A percentile compares a stretch with the other conserved stretches of the same genome.
These are phyloP conservation scores for Pelochelys cantorii DNA, from an alignment of 2,797 vertebrate species.

Conservation along the genomic window DNA sequence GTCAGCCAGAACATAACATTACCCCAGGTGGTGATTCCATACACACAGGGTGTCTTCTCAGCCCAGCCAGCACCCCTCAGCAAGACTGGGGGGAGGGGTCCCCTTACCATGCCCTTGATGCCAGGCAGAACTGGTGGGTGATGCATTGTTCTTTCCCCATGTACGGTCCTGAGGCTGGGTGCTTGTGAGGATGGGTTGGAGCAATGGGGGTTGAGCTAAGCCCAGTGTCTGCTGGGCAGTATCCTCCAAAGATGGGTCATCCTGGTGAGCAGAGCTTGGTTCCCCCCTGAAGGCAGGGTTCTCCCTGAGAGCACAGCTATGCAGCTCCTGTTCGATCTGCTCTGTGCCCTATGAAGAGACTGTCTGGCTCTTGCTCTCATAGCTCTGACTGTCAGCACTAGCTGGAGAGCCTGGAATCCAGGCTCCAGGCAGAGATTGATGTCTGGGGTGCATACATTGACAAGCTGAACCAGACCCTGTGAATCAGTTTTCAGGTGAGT, in stretches of 20 bases:
- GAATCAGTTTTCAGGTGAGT: conserved; percentile 87
- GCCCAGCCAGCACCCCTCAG: neutral
- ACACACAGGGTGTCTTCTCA: neutral
- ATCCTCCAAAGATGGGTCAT: neutral
- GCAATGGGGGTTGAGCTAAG: no score
- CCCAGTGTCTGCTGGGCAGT: neutral
- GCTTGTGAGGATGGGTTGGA: no score
- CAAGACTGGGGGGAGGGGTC: neutral
- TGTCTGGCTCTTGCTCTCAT: neutral
- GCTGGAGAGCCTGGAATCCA: conserved; percentile 74
- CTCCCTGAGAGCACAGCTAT: neutral
- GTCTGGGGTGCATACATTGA: conserved; percentile 78
- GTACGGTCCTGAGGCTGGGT: neutral
- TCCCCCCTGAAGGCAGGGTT: neutral
- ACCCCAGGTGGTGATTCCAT: neutral
- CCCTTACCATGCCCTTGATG: neutral
- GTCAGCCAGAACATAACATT: no score
- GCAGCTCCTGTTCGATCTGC: neutral
- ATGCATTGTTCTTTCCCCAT: neutral
- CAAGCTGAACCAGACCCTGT: conserved; percentile 81
- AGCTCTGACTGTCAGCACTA: conserved; percentile 85
- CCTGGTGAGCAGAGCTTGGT: neutral
- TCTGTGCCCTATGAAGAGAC: neutral
- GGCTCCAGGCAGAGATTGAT: conserved; percentile 79
- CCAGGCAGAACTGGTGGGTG: neutral